Evolutionary conservation across 2,888 invertebrate species (phyloP).

Genomic region (Pseudolycoriella hygida): DNA sequence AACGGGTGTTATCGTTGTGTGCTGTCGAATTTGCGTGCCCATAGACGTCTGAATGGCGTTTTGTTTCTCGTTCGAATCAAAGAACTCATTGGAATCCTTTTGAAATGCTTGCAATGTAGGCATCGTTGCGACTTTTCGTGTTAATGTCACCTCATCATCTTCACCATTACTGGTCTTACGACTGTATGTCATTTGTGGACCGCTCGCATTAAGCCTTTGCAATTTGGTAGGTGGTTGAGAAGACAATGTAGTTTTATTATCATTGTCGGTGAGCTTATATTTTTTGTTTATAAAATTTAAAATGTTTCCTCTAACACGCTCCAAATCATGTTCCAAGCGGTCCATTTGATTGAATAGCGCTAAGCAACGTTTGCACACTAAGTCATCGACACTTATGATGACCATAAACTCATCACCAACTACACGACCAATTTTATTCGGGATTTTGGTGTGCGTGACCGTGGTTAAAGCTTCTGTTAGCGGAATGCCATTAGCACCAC

Average conservation of each 20-base stretch:
- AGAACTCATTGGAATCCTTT: slow-evolving; percentile 6
- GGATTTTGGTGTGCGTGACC: slow-evolving; percentile 29
- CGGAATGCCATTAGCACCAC: slow-evolving; percentile 19
- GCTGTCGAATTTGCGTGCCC: background rate
- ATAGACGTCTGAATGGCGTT: background rate
- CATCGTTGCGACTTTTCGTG: slow-evolving; percentile 16
- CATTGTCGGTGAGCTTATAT: slow-evolving; percentile 26
- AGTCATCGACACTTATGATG: slow-evolving; percentile 29
- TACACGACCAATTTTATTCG: slow-evolving; percentile 32
- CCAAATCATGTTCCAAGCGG: slow-evolving; percentile 30
- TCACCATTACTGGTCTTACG: slow-evolving; percentile 10
- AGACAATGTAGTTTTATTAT: slow-evolving; percentile 1
- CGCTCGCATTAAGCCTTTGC: slow-evolving; percentile 20
- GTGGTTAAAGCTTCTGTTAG: slow-evolving; percentile 26
- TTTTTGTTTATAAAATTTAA: slow-evolving; percentile 27
- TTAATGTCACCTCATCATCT: slow-evolving; percentile 12
- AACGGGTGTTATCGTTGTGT: background rate
- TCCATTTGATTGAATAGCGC: slow-evolving; percentile 31
- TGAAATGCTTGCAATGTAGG: slow-evolving; percentile 6
- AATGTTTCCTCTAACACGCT: slow-evolving; percentile 26
- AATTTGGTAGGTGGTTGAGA: slow-evolving; percentile 24
- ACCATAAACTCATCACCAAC: slow-evolving; percentile 32
- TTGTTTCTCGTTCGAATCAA: slow-evolving; percentile 14
- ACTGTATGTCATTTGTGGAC: slow-evolving; percentile 9
- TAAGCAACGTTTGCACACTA: slow-evolving; percentile 29